Conservation (phyloP, 2,888 invertebrate genomes). For the Cephus spinipes region DNA sequence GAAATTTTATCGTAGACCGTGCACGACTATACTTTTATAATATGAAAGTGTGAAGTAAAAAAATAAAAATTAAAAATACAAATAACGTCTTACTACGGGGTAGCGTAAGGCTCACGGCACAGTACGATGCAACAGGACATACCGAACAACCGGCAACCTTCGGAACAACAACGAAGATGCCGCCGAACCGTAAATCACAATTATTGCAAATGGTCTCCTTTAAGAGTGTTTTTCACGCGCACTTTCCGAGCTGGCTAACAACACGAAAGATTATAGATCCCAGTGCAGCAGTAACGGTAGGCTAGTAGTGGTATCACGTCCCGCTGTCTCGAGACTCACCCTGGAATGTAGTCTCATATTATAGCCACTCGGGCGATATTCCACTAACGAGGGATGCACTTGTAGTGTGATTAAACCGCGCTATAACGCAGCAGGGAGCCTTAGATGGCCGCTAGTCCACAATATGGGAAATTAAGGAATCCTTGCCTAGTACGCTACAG, state of each 20-base stretch:
- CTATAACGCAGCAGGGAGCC: conserved; percentile 62
- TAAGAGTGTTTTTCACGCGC: conserved; percentile 40
- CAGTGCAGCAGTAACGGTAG: conserved; percentile 19
- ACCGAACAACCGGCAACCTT: not conserved
- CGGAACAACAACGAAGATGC: conserved; percentile 21
- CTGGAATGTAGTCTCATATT: conserved; percentile 62
- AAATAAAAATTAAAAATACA: not conserved
- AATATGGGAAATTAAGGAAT: conserved; percentile 41
- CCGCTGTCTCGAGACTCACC: conserved; percentile 21
- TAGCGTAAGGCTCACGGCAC: not conserved
- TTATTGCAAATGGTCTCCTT: conserved; percentile 52
- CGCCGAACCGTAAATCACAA: conserved; percentile 57
- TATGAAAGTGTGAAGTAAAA: not conserved
- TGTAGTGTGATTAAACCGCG: conserved; percentile 65
- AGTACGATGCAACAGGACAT: not conserved
- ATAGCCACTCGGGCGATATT: conserved; percentile 61
- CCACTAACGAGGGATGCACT: conserved; percentile 66
- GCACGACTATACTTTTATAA: not conserved
- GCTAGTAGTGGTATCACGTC: conserved; percentile 8
- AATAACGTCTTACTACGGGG: not conserved
- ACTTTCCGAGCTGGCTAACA: conserved; percentile 14
- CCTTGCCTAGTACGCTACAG: conserved; percentile 2
- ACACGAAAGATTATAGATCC: conserved; percentile 23
- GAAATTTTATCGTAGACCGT: not conserved
- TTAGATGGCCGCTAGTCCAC: conserved; percentile 29